Percentiles rank a stretch among this genome's conserved stretches.
These are phyloP conservation scores for Mus spicilegus DNA, from an alignment of 2,113 vertebrate genomes.

Conservation along the genomic window DNA sequence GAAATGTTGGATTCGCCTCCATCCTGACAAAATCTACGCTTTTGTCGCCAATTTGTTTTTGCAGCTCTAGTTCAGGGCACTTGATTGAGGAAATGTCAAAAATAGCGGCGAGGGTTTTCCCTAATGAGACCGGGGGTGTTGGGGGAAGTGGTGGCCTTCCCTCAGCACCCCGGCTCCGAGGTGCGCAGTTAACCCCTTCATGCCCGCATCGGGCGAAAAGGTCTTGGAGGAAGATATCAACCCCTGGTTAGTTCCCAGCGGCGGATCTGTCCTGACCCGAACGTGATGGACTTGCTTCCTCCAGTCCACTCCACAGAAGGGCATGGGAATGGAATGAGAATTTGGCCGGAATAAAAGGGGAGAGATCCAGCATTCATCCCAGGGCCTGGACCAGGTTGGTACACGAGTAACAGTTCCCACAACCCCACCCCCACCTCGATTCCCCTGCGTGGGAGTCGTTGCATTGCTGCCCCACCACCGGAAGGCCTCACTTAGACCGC, in stretches of 20 bases:
- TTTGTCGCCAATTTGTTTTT: slow-evolving; percentile 88
- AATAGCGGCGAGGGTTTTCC: slow-evolving; percentile 89
- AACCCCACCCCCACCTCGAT: neutral
- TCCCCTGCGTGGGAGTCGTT: no score
- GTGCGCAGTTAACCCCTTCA: slow-evolving; percentile 86
- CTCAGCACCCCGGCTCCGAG: slow-evolving; percentile 35
- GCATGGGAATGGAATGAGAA: neutral
- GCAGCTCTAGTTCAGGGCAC: slow-evolving; percentile 89
- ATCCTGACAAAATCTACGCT: slow-evolving; percentile 86
- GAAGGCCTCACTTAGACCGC: neutral
- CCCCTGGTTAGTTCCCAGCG: neutral
- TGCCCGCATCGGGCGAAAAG: slow-evolving; percentile 45
- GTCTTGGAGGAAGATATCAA: accelerated
- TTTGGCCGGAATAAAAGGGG: neutral
- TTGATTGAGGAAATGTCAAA: slow-evolving; percentile 91
- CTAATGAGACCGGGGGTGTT: slow-evolving; percentile 89
- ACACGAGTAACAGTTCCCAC: accelerated
- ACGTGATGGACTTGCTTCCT: neutral
- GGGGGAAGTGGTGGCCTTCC: slow-evolving; percentile 86
- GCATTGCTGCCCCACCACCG: accelerated
- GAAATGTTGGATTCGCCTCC: slow-evolving; percentile 85
- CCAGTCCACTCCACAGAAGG: accelerated
- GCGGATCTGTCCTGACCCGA: neutral
- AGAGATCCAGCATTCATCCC: neutral
- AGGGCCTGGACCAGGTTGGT: neutral